Percentiles rank a stretch among this genome's conserved stretches.
These are phyloP conservation scores for Drusus annulatus DNA, from an alignment of 1,140 invertebrate genomes.

Conservation along the genomic window DNA sequence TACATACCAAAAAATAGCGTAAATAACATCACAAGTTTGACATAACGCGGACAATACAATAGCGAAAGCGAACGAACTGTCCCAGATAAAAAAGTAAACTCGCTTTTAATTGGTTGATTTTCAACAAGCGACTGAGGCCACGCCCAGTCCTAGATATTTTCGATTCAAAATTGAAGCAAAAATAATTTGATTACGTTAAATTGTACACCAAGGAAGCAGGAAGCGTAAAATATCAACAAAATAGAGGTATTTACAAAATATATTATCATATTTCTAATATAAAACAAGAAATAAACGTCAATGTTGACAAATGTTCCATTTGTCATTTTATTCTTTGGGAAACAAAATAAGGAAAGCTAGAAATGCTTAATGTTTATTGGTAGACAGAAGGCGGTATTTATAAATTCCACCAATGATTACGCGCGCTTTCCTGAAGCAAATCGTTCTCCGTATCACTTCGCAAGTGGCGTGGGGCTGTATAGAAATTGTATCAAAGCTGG, in stretches of 20 bases:
- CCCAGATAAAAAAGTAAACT: conserved; percentile 45
- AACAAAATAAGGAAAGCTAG: conserved; percentile 46
- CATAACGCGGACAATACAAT: conserved; percentile 37
- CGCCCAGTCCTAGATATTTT: conserved; percentile 40
- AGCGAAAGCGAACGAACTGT: conserved; percentile 45
- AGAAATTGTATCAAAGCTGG: conserved; percentile 46
- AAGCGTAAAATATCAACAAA: too few species aligned
- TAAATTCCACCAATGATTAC: conserved; percentile 51
- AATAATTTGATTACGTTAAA: too few species aligned
- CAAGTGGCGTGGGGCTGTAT: conserved; percentile 48
- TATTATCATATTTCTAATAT: too few species aligned
- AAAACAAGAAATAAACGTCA: background rate
- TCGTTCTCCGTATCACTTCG: conserved; percentile 42
- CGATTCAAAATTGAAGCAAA: background rate
- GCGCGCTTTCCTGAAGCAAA: conserved; percentile 30
- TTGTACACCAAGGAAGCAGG: too few species aligned
- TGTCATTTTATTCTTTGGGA: background rate
- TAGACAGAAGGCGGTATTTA: conserved; percentile 50
- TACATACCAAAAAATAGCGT: background rate
- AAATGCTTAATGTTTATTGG: conserved; percentile 52
- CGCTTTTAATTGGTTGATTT: conserved; percentile 47
- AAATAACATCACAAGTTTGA: conserved; percentile 25
- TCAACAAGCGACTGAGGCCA: conserved; percentile 24
- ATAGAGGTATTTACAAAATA: too few species aligned
- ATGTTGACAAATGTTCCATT: conserved; percentile 3